Evolutionary conservation across 2,113 vertebrate genomes (phyloP).

Genomic region (Phalacrocorax brasilianus): DNA sequence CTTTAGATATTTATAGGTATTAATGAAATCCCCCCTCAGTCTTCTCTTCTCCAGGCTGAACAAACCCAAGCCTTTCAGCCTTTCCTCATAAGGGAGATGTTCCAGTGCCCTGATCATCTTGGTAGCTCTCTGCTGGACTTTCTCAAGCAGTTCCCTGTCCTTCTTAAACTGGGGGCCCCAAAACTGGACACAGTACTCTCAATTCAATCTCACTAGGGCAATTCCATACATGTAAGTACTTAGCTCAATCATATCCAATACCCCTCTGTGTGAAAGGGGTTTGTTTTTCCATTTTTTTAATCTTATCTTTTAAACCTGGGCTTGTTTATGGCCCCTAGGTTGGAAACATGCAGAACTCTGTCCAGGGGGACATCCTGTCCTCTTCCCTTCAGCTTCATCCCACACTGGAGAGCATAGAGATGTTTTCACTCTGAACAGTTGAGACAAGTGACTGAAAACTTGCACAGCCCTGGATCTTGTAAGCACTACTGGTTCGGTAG

Average conservation of each 20-base stretch:
- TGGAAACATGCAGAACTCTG: neutral
- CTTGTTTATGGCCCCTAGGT: neutral
- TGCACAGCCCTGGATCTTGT: neutral
- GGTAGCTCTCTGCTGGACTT: too few species aligned
- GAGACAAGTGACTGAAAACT: neutral
- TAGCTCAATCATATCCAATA: neutral
- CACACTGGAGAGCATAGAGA: accelerated
- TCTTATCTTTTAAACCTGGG: neutral
- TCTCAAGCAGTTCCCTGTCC: too few species aligned
- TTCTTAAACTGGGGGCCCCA: too few species aligned
- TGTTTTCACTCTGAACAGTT: accelerated
- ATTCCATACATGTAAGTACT: neutral
- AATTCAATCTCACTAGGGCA: too few species aligned
- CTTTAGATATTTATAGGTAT: too few species aligned
- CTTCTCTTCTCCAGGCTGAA: too few species aligned
- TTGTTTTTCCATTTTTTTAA: neutral
- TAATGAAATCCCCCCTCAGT: too few species aligned
- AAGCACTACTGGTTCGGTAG: neutral
- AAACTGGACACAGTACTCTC: too few species aligned
- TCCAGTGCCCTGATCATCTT: too few species aligned
- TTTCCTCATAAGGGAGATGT: too few species aligned
- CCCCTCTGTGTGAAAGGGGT: neutral
- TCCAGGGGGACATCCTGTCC: neutral
- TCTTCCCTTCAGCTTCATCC: neutral
- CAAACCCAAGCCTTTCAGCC: too few species aligned